phyloP scores from a whole-genome alignment of 2,888 invertebrate species.

The Protophormia terraenovae region DNA sequence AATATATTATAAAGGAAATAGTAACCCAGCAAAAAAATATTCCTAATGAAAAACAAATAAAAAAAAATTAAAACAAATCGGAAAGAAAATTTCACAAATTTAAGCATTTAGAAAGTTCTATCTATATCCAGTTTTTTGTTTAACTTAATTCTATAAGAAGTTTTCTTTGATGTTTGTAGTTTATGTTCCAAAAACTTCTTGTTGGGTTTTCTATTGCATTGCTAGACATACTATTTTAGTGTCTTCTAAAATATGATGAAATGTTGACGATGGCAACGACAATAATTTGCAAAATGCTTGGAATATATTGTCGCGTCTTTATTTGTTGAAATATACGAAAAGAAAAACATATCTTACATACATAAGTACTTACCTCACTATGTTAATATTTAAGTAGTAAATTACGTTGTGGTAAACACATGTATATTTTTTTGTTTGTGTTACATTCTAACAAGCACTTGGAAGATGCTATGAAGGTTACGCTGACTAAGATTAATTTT shows the following conservation, averaged over 20 bases:
- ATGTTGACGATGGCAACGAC: constrained; percentile 15
- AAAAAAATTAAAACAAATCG: no score
- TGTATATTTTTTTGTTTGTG: not conserved
- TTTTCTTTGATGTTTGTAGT: no score
- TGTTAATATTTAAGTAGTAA: constrained; percentile 31
- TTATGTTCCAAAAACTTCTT: no score
- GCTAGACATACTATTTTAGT: not conserved
- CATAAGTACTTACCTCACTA: constrained; percentile 25
- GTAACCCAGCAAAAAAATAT: constrained; percentile 12
- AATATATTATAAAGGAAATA: no score
- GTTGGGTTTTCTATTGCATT: no score
- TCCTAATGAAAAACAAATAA: no score
- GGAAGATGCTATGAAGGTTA: not conserved
- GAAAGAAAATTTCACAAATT: no score
- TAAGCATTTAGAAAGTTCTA: no score
- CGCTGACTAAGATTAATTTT: not conserved
- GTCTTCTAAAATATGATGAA: constrained; percentile 11
- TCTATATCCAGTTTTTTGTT: no score
- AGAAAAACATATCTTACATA: not conserved
- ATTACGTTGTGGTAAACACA: not conserved
- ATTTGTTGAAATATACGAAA: constrained; percentile 1
- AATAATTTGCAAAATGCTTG: not conserved
- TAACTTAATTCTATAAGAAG: no score
- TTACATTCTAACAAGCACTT: not conserved
- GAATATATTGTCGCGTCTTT: constrained; percentile 8